phyloP scores from a whole-genome alignment of 2,888 invertebrate genomes.

The Pachydiplax longipennis region DNA sequence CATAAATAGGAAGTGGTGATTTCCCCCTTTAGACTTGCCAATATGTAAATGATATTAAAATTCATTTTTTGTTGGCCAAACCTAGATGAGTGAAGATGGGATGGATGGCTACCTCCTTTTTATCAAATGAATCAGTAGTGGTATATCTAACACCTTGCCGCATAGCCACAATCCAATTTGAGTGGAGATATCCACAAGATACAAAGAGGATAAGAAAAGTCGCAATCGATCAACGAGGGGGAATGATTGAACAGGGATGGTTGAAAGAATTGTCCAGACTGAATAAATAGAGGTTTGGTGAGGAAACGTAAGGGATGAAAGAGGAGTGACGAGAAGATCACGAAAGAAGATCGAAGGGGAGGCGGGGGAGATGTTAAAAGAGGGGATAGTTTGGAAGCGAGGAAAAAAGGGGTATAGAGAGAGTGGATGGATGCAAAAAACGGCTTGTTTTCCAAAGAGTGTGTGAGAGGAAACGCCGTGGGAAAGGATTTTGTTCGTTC shows the following conservation, averaged over 20 bases:
- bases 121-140: too few relatives aligned
- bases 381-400: not conserved
- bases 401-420: not conserved
- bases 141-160: too few relatives aligned
- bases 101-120: too few relatives aligned
- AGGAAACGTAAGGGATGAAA: not conserved
- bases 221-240: not conserved
- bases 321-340: not conserved
- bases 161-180: too few relatives aligned
- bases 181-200: too few relatives aligned
- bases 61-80: too few relatives aligned
- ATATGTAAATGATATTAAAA: too few relatives aligned
- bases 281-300: not conserved
- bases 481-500: slow-evolving; percentile 29
- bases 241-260: not conserved
- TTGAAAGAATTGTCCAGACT: not conserved
- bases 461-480: slow-evolving; percentile 10
- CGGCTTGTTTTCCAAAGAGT: not conserved
- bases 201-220: not conserved
- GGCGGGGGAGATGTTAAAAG: not conserved
- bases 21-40: too few relatives aligned
- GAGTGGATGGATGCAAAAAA: not conserved
- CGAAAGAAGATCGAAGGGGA: not conserved
- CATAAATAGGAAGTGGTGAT: too few relatives aligned
- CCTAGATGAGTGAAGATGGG: too few relatives aligned